Evolutionary conservation across 2,888 invertebrate genomes (phyloP), one percentile per base, ranked within the genome.

Genomic region (Autographa pulchrina): DNA sequence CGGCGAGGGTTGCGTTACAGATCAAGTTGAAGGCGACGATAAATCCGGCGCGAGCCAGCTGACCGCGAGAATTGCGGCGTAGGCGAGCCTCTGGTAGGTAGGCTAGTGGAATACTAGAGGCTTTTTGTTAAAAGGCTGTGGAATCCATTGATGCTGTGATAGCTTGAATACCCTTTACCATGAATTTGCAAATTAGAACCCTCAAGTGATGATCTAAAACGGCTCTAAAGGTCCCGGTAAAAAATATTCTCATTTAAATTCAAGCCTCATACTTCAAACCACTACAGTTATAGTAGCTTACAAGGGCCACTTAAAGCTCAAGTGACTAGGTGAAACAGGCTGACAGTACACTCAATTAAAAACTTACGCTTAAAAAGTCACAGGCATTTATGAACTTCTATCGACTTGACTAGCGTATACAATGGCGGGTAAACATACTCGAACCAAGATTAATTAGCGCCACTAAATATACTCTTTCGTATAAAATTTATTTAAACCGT

Each of bases 11-110:
- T 74, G 79, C 77, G 68, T 80, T 78, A 80, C 87, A 85, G 88
- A 90, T 89, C 89, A 89, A 88, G 89, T 90, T 87, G 88, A 89
- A 89, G 88, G 86, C 83, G 83, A 83, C 85, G 73, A 90, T 92
- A 90, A 91, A 91, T 91, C 77, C 75, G 25, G 54, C 67, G 70
- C 77, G 81, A 70, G 76, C 76, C 84, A 79, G 84, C 84, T 82
- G 88, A 82, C 85, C 78, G 82, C 84, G 86, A 86, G 85, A 85
- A 88, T 86, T 86, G 86, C 81, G 78, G 86, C 84, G 88, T 89
- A 83, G 89, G 87, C 75, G 77, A 18, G 16, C 25, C 25, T 65
- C 16, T 63, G 25, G 38, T 43, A 70, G 54, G 25, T 20, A 41
- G 13, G 9, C 31, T 32, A 9, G n/a, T 16, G 25, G 25, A n/a